Evolutionary conservation across 2,113 vertebrate genomes (phyloP).

Genomic region (Burhinus bistriatus): DNA sequence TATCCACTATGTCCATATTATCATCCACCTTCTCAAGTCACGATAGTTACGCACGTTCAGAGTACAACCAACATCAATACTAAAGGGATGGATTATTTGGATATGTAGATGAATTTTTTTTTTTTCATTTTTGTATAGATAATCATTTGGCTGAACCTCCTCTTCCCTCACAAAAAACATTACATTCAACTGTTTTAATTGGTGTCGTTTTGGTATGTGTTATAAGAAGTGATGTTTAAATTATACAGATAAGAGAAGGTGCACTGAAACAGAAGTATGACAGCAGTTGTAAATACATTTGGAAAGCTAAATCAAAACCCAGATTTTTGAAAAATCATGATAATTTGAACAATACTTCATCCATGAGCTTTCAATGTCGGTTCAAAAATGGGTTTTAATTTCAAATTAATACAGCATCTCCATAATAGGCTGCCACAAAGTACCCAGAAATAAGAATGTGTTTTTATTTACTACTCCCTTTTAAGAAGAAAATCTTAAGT

Average conservation of each 20-base stretch:
- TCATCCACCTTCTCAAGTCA: background rate
- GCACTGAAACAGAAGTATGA: background rate
- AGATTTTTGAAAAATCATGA: background rate
- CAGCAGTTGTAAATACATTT: background rate
- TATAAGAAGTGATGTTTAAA: background rate
- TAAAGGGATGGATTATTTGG: background rate
- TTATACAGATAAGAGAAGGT: background rate
- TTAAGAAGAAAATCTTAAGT: conserved; percentile 7
- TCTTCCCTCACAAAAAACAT: background rate
- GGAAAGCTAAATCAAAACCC: background rate
- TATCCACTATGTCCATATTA: background rate
- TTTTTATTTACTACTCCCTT: conserved; percentile 29
- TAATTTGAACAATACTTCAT: background rate
- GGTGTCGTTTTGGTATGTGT: background rate
- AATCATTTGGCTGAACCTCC: background rate
- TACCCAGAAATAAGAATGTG: conserved; percentile 23
- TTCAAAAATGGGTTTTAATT: conserved; percentile 46
- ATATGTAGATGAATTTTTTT: background rate
- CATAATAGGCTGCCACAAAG: background rate
- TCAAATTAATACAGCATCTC: conserved; percentile 4
- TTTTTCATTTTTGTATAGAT: background rate
- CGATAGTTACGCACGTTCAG: background rate
- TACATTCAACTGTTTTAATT: background rate
- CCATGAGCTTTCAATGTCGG: background rate
- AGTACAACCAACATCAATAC: background rate